Base-by-base conservation (phyloP, 2,113 vertebrate species). In the Syngnathus floridae region DNA sequence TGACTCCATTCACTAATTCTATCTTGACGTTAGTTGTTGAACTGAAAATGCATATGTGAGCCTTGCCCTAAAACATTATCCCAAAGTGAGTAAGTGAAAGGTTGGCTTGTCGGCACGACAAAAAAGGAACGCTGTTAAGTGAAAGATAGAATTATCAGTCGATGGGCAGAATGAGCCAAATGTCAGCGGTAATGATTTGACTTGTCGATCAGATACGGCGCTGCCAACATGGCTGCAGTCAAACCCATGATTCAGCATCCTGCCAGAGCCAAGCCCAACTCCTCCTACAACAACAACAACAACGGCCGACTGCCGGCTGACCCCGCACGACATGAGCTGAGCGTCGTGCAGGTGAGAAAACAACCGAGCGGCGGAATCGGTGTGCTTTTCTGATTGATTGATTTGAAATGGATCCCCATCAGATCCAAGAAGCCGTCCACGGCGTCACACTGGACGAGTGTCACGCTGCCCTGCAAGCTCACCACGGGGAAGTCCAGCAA, bases 381-480 rank as follows among this genome's bases (percentile, higher is more conserved):
- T 14, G 3, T 37, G 31, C 1, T 9, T 21, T 4, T 4, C 13
- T 10, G 48, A 21, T 8, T 10, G 19, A 51, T 51, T 51, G 8
- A 51, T 21, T 51, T 31, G 26, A n/a, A 21, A 2, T 51, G 48
- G 2, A 21, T 8, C 26, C 2, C 2, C 1, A n/a, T 1, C 86
- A 97, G 95, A 95, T 98, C 59, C 96, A 96, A 84, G 94, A 92
- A 48, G 92, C 84, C 0, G 97, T 98, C 35, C 96, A 98, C 0
- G 97, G 97, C 0, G 96, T 98, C 69, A 98, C 95, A 19, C 93
- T 92, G 0, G 95, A 98, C 74, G 97, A 99, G 82, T 94, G 95
- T 84, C 91, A 92, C 82, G 67, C 93, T 0, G 94, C 95, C 52
- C 88, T 99, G 82, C 92, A 95, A 89, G 93, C 66, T 72, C 93